Evolutionary conservation across 2,888 invertebrate genomes (phyloP).

Genomic region (Trichogramma evanescens): DNA sequence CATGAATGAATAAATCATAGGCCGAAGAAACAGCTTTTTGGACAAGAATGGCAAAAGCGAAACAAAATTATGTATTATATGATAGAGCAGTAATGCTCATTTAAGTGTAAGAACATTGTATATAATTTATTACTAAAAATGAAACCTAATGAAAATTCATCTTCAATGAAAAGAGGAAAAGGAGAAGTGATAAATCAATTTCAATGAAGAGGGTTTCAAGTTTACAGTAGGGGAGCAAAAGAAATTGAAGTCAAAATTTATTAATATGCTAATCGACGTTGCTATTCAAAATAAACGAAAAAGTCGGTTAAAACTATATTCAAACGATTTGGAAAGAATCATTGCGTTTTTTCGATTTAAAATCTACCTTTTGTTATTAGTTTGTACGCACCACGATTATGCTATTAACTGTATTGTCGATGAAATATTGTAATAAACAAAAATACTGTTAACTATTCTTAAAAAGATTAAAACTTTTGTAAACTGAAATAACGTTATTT

Average conservation of each 20-base stretch:
- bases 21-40: slow-evolving; percentile 17
- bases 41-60: slow-evolving; percentile 14
- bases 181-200: slow-evolving; percentile 21
- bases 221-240: slow-evolving; percentile 9
- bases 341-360: slow-evolving; percentile 22
- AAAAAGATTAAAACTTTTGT: slow-evolving; percentile 47
- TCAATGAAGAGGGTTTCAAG: slow-evolving; percentile 11
- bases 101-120: slow-evolving; percentile 41
- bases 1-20: slow-evolving; percentile 13
- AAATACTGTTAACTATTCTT: slow-evolving; percentile 47
- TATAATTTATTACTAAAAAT: slow-evolving; percentile 39
- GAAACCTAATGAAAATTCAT: slow-evolving; percentile 36
- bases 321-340: slow-evolving; percentile 19
- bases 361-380: slow-evolving; percentile 41
- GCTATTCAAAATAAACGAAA: slow-evolving; percentile 6
- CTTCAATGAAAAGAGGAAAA: slow-evolving; percentile 24
- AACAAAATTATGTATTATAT: slow-evolving; percentile 36
- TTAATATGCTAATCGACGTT: slow-evolving; percentile 13
- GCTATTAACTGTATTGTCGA: slow-evolving; percentile 45
- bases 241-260: slow-evolving; percentile 18
- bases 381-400: slow-evolving; percentile 44
- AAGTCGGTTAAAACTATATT: slow-evolving; percentile 19
- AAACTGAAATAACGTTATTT: slow-evolving; percentile 31
- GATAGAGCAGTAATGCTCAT: slow-evolving; percentile 30
- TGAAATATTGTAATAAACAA: slow-evolving; percentile 46